Evolutionary conservation across 2,113 vertebrate species (phyloP).

Genomic region (Ageneiosus marmoratus): DNA sequence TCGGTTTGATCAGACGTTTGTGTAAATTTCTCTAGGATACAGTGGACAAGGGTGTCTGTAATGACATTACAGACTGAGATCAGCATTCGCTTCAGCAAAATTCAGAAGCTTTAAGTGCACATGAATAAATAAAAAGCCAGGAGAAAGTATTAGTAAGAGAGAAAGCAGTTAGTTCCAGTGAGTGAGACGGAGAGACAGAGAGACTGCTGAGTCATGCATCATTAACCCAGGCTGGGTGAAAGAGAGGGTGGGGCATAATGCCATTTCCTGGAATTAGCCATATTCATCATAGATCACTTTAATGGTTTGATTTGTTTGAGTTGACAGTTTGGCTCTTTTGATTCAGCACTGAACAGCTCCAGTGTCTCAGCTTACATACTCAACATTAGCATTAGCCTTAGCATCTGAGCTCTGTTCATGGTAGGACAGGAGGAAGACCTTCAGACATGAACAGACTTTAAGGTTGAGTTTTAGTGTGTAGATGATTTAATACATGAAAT

Average conservation of each 20-base stretch:
- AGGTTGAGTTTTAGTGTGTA: background rate
- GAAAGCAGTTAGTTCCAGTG: background rate
- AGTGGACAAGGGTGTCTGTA: background rate
- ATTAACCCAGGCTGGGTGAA: background rate
- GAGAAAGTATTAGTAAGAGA: background rate
- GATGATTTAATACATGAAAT: background rate
- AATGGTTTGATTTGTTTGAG: background rate
- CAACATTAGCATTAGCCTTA: background rate
- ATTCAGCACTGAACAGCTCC: conserved; percentile 20
- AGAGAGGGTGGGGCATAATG: background rate
- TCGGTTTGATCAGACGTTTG: background rate
- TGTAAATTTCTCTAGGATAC: too few species aligned
- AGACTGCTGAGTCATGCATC: conserved; percentile 6
- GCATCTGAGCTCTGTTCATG: background rate
- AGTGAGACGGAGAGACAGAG: conserved; percentile 15
- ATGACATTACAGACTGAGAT: background rate
- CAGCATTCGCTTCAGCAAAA: background rate
- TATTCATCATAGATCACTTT: background rate
- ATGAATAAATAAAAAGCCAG: background rate
- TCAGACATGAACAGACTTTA: background rate
- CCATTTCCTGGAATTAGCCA: conserved; percentile 1
- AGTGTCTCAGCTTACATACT: background rate
- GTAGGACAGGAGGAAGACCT: background rate
- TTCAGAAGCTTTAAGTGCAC: background rate
- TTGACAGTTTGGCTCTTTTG: background rate